Evolutionary conservation across 1,140 invertebrate species (phyloP), one percentile per base, ranked within the genome.

Genomic region (Euwallacea similis): DNA sequence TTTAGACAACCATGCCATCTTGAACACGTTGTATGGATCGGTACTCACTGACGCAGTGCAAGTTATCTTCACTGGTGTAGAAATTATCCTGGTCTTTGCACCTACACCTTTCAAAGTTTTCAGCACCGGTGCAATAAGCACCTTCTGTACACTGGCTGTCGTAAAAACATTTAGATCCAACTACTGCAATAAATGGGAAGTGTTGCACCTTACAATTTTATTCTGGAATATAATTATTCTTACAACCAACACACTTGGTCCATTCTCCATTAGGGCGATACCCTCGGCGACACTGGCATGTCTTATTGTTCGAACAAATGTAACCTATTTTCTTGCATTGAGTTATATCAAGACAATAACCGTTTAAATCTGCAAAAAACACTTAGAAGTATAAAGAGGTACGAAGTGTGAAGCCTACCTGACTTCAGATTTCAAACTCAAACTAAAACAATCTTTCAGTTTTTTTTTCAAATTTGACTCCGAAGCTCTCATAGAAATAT

Each of bases 91-190:
- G 10, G 43, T 70, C 68, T 15, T 41, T 43, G n/a, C 68, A 70
- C 21, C 43, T 54, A 42, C 68, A 70, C n/a, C 0, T 44, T 15
- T 54, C 68, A 6, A 21, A 42, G 15, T 53, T 41, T 16, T 70
- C 46, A 7, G 4, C 21, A 11, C 56, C 58, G 7, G 66, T 50
- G 42, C 68, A 70, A 44, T 70, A 70, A 7, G 68, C 68, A 6
- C 68, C 68, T 55, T 70, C 68, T 55, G 63, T 70, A 42, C 68
- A 70, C 7, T 70, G 68, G 15, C 54, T 43, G 60, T 70, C 68
- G 43, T 70, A 70, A 8, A 56, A 63, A 13, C 68, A 70, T 44
- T 47, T 63, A 0, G 50, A 54, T 55, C 60, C 68, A 13, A 70
- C 33, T 63, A 43, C 68, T 70, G 42, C 2, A 47, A 15, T 10